Conservation (phyloP, 2,113 vertebrate species). For the Hemicordylus capensis region DNA sequence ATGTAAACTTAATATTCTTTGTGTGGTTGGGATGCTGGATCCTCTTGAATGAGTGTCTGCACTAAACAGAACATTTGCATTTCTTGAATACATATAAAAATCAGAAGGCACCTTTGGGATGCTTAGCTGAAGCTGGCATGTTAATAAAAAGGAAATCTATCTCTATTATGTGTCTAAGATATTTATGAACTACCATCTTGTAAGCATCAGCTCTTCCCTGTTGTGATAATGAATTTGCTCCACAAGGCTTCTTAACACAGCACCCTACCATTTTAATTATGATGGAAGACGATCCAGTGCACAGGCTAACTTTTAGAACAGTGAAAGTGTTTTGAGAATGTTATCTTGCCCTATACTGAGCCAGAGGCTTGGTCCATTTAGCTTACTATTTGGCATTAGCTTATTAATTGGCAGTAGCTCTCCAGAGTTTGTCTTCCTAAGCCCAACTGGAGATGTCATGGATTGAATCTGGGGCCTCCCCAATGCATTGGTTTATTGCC, state of each 20-base stretch:
- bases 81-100: background rate
- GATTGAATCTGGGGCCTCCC: too few species aligned
- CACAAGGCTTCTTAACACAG: background rate
- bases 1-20: constrained; percentile 21
- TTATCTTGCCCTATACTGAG: too few species aligned
- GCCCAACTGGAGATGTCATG: too few species aligned
- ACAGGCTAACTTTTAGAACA: background rate
- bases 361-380: too few species aligned
- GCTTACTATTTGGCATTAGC: too few species aligned
- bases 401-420: too few species aligned
- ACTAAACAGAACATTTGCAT: background rate
- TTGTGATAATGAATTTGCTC: background rate
- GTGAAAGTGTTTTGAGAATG: background rate
- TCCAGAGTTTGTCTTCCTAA: too few species aligned
- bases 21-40: background rate
- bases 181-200: background rate
- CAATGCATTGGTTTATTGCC: background rate
- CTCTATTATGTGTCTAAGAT: background rate
- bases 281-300: background rate
- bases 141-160: background rate
- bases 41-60: constrained; percentile 27
- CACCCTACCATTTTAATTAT: background rate
- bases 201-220: background rate
- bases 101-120: background rate
- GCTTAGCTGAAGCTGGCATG: background rate